phyloP scores from a whole-genome alignment of 1,140 invertebrate genomes.

The Schlechtendalia chinensis region DNA sequence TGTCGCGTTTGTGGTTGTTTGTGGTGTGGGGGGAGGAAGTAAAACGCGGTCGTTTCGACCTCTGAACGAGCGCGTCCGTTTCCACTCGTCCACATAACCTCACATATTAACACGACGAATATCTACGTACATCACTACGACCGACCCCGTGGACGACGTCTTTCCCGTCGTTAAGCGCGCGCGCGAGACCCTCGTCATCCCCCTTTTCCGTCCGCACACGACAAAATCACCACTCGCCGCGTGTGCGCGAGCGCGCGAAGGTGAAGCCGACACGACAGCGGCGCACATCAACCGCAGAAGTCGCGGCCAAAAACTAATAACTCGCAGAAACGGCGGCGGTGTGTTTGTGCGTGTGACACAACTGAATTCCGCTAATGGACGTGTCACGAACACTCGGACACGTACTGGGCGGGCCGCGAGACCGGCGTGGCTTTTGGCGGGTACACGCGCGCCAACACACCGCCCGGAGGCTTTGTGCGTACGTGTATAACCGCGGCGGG shows the following conservation, averaged over 20 bases:
- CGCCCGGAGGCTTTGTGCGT: slow-evolving; percentile 10
- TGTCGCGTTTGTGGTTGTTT: too few species aligned
- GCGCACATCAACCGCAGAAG: slow-evolving; percentile 47
- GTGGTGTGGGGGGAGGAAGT: too few species aligned
- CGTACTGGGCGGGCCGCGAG: slow-evolving; percentile 42
- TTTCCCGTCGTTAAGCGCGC: background rate
- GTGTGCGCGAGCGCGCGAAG: too few species aligned
- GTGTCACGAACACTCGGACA: slow-evolving; percentile 49
- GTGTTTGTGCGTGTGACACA: slow-evolving; percentile 48
- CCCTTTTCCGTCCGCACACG: background rate
- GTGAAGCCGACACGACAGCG: background rate
- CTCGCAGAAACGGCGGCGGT: slow-evolving; percentile 34
- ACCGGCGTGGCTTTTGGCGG: slow-evolving; percentile 42
- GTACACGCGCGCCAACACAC: background rate
- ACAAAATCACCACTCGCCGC: background rate
- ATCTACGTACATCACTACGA: too few species aligned
- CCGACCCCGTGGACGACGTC: too few species aligned
- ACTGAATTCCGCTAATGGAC: slow-evolving; percentile 49
- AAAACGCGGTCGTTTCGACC: too few species aligned
- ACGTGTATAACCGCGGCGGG: background rate
- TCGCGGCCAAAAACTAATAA: slow-evolving; percentile 46
- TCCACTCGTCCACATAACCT: too few species aligned
- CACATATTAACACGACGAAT: too few species aligned
- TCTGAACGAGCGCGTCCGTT: too few species aligned
- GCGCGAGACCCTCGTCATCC: background rate